Evolutionary conservation across 1,140 invertebrate species (phyloP).

Genomic region (Cardiocondyla obscurior): DNA sequence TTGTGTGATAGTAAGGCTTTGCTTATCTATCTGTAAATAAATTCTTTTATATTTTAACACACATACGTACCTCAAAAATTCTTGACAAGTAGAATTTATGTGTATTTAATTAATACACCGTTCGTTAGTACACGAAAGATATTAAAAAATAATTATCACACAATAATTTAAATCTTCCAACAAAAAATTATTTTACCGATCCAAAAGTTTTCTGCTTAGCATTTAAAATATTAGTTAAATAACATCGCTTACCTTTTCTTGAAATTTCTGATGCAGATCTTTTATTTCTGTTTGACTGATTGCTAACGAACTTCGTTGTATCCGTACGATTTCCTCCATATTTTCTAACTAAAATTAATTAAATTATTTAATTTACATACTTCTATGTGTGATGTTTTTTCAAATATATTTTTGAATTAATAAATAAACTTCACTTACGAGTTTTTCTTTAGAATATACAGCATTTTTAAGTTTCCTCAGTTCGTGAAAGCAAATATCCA

Average conservation of each 20-base stretch:
- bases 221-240: constrained; percentile 24
- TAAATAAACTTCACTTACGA: constrained; percentile 71
- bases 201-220: neutral
- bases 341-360: constrained; percentile 76
- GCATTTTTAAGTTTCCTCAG: constrained; percentile 75
- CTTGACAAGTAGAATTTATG: constrained; percentile 27
- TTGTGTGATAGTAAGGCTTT: constrained; percentile 72
- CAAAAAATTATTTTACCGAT: constrained; percentile 19
- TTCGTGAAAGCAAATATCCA: constrained; percentile 74
- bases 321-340: constrained; percentile 79
- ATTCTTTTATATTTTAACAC: constrained; percentile 21
- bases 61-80: constrained; percentile 55
- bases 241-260: constrained; percentile 80
- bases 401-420: constrained; percentile 27
- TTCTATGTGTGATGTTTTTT: neutral
- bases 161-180: neutral
- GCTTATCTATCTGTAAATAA: constrained; percentile 76
- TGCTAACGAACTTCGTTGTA: constrained; percentile 79
- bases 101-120: neutral
- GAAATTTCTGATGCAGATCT: constrained; percentile 77
- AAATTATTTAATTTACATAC: neutral
- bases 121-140: neutral
- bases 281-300: constrained; percentile 78
- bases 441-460: constrained; percentile 78
- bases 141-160: constrained; percentile 1